Evolutionary conservation across 2,113 vertebrate species (phyloP), one percentile per base, ranked within the genome.

Genomic region (Barbus barbus): DNA sequence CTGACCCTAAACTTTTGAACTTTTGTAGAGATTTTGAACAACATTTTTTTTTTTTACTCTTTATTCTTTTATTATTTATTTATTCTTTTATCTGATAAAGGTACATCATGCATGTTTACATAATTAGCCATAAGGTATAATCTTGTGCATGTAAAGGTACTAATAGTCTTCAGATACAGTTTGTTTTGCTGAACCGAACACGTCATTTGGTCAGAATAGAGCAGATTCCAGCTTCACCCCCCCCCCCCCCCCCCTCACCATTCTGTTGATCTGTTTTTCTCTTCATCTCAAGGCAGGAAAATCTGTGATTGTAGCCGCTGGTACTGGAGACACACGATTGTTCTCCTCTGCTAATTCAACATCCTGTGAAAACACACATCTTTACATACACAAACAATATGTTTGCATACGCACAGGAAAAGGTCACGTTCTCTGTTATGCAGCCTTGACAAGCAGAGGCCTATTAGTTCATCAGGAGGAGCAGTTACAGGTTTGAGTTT

Each of bases 351-450:
- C 56, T 61, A 79, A 44, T 79, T 58, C 51, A 38, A 24, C 51
- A 58, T 78, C 75, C 31, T 63, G 58, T 61, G 26, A 80, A 80
- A 65, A 67, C 78, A 67, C 58, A 48, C 78, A 80, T 80, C 41
- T 80, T 67, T 63, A 48, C 78, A 67, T 67, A 22, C 60, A 51
- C 78, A 82, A 48, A 63, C 74, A 82, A 38, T 77, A 71, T 51
- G 74, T 14, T 69, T 44, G 53, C 73, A 56, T 69, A 65, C 63
- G 38, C 84, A 63, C 65, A 65, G 24, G 12, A 33, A 85, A 87
- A 84, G 83, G 79, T 85, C 72, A 87, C 2, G 56, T 61, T 84
- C 81, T 69, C n/a, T 61, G 72, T 31, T 72, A 41, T 61, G 31
- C 77, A 48, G 61, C 26, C 36, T 67, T 67, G 74, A 71, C 74